These are phyloP conservation scores for Scomberomorus guttatus DNA, from an alignment of 2,797 vertebrate genomes.

Conservation along the genomic window DNA sequence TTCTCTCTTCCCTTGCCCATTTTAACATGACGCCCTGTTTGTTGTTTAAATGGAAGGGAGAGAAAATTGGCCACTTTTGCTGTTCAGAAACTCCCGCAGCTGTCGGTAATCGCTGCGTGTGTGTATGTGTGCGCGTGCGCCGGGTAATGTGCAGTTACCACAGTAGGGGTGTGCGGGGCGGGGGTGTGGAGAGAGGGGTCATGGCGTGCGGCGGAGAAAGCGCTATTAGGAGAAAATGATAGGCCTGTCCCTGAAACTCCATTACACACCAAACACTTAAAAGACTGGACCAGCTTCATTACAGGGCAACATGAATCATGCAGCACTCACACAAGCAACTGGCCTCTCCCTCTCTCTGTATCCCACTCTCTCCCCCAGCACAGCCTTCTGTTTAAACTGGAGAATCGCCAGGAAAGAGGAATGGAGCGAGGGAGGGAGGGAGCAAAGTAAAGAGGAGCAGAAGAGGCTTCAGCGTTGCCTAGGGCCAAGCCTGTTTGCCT, in stretches of 20 bases:
- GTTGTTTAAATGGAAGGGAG: constrained; percentile 88
- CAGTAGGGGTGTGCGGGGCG: constrained; percentile 66
- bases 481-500: constrained; percentile 70
- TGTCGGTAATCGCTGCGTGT: constrained; percentile 81
- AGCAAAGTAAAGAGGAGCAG: constrained; percentile 52
- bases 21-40: constrained; percentile 85
- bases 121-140: constrained; percentile 44
- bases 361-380: constrained; percentile 62
- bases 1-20: constrained; percentile 70
- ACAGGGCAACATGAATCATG: constrained; percentile 87
- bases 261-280: constrained; percentile 89
- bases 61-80: constrained; percentile 90
- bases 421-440: constrained; percentile 40
- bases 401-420: constrained; percentile 71
- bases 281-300: constrained; percentile 87
- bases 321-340: constrained; percentile 80
- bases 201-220: constrained; percentile 83
- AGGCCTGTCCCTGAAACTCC: constrained; percentile 91
- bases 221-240: constrained; percentile 93
- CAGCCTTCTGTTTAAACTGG: constrained; percentile 85
- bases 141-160: constrained; percentile 79
- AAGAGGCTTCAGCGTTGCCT: constrained; percentile 57
- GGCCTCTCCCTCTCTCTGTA: constrained; percentile 49
- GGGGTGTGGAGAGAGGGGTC: constrained; percentile 77
- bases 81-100: constrained; percentile 85